Evolutionary conservation across 2,888 invertebrate species (phyloP), one percentile per base, ranked within the genome.

Genomic region (Eristalinus sepulchralis): DNA sequence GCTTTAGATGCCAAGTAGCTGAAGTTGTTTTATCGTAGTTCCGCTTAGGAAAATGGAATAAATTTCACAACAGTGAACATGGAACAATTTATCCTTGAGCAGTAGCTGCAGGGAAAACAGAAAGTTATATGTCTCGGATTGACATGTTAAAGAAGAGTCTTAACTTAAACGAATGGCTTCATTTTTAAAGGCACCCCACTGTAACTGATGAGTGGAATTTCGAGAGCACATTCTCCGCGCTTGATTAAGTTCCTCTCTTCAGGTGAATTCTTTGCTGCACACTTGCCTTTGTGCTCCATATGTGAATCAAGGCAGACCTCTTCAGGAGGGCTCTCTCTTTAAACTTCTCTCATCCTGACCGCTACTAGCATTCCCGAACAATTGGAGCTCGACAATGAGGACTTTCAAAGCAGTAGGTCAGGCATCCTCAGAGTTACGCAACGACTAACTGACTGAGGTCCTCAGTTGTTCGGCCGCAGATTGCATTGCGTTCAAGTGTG

Each of bases 11-110:
- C 72, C 80, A 80, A 80, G 80, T 73, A 73, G 73, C 73, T 80
- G 80, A 73, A 80, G 80, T 80, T 80, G 80, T 80, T 80, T 80
- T 80, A 80, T 80, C 73, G 73, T 73, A 73, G 73, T 80, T 80
- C 73, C 72, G 80, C 63, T 80, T 55, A 73, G 73, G 80, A 80
- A 80, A 80, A 62, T 68, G 80, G 73, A 80, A 80, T 80, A 73
- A 73, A 73, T 73, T 80, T 80, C 68, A 73, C 67, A 73, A 80
- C 67, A 72, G 10, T 73, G 73, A 73, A 80, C 73, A 80, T 55
- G 24, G 80, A 67, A 80, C 47, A 67, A 73, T 80, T 62, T 73
- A 68, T 73, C 62, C 60, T 24, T 57, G 57, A 34, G 59, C n/a
- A 59, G 31, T 20, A 59, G 39, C 57, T 78, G 11, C 13, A 31